Evolutionary conservation across 2,797 vertebrate genomes (phyloP).

Genomic region (Onychomys leucogaster): DNA sequence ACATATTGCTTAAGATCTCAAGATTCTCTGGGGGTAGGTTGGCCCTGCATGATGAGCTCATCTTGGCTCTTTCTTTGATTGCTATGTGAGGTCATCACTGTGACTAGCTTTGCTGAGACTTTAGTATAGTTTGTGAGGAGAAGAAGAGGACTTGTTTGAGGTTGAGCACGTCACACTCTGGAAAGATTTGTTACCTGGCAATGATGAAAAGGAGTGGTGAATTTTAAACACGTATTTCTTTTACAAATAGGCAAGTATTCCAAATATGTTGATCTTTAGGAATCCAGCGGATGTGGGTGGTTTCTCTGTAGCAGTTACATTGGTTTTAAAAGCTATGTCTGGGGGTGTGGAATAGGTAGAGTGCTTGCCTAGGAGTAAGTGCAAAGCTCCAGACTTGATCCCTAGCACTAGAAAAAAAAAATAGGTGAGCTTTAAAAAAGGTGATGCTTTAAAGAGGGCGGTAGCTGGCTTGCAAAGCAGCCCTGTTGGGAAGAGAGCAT

Average conservation of each 20-base stretch:
- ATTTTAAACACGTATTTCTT: background rate
- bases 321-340: background rate
- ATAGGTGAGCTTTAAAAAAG: background rate
- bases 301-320: background rate
- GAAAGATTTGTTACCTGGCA: background rate
- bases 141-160: background rate
- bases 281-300: background rate
- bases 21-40: background rate
- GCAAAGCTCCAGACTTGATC: background rate
- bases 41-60: accelerated
- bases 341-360: background rate
- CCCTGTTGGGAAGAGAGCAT: slow-evolving; percentile 27
- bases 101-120: background rate
- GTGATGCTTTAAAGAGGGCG: background rate
- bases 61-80: background rate
- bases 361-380: background rate
- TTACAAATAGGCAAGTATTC: background rate
- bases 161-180: background rate
- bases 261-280: background rate
- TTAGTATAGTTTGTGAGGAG: background rate
- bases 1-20: no score
- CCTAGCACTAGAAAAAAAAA: background rate
- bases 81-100: background rate
- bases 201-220: background rate
- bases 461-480: background rate